phyloP scores from a whole-genome alignment of 2,888 invertebrate species.

The Koerneria pararmatus region DNA sequence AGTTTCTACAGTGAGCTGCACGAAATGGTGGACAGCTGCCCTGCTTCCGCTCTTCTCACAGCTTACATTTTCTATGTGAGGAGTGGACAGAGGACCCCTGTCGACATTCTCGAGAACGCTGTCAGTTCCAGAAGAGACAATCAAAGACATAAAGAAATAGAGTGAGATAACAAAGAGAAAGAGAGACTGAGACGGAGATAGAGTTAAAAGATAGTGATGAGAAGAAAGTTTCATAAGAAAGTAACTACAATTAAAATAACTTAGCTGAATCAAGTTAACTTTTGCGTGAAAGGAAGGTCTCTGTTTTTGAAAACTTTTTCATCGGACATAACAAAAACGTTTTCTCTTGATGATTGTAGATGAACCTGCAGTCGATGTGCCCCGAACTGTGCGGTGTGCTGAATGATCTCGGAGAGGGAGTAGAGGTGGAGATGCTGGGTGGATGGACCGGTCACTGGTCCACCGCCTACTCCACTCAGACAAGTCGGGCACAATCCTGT shows the following conservation, averaged over 20 bases:
- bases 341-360: too few relatives aligned
- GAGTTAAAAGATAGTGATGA: background rate
- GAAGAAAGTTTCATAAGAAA: constrained; percentile 6
- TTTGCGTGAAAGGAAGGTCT: background rate
- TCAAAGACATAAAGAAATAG: too few relatives aligned
- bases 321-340: too few relatives aligned
- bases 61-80: constrained; percentile 90
- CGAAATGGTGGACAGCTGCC: constrained; percentile 70
- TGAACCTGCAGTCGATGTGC: constrained; percentile 62
- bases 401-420: constrained; percentile 80
- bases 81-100: constrained; percentile 75
- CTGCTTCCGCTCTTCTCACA: constrained; percentile 76
- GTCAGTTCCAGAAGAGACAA: constrained; percentile 64
- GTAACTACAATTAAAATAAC: background rate
- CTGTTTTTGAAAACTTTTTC: too few relatives aligned
- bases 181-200: background rate
- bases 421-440: constrained; percentile 78
- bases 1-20: constrained; percentile 79
- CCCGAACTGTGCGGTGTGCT: constrained; percentile 68
- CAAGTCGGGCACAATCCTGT: constrained; percentile 33
- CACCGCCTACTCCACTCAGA: constrained; percentile 67
- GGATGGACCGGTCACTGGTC: constrained; percentile 89
- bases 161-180: too few relatives aligned
- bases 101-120: constrained; percentile 78
- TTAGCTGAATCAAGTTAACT: constrained; percentile 1